phyloP scores from a whole-genome alignment of 2,113 vertebrate species.

The Mesembrinibis cayennensis region DNA sequence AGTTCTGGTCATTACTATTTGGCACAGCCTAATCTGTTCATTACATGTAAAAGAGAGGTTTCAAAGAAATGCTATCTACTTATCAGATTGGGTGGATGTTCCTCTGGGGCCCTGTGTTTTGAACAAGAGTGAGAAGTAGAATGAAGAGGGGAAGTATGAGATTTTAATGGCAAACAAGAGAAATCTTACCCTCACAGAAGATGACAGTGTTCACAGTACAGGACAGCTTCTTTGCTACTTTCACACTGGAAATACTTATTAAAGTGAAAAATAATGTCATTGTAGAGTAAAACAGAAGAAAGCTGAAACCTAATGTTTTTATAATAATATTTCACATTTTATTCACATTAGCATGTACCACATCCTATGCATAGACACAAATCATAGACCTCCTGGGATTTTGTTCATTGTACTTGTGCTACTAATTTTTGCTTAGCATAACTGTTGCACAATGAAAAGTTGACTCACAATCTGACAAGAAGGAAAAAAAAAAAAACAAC shows the following conservation, averaged over 20 bases:
- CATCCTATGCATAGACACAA: neutral
- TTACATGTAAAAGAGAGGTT: neutral
- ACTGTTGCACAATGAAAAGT: neutral
- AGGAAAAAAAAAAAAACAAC: neutral
- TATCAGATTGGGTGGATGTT: neutral
- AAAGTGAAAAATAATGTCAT: neutral
- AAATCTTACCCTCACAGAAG: neutral
- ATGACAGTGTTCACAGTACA: neutral
- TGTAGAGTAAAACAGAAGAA: neutral
- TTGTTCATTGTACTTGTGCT: neutral
- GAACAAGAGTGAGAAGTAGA: neutral
- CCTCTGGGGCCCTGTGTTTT: neutral
- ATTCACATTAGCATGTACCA: neutral
- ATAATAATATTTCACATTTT: neutral
- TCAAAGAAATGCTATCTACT: neutral
- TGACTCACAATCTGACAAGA: neutral
- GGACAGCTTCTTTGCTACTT: neutral
- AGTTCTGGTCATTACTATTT: neutral
- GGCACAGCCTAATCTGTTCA: neutral
- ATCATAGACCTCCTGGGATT: neutral
- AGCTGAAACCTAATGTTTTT: neutral
- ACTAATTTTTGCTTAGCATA: neutral
- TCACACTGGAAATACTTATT: neutral
- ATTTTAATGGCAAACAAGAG: neutral
- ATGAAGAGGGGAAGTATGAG: neutral